phyloP scores from a whole-genome alignment of 2,888 invertebrate genomes.

The Muscina levida region DNA sequence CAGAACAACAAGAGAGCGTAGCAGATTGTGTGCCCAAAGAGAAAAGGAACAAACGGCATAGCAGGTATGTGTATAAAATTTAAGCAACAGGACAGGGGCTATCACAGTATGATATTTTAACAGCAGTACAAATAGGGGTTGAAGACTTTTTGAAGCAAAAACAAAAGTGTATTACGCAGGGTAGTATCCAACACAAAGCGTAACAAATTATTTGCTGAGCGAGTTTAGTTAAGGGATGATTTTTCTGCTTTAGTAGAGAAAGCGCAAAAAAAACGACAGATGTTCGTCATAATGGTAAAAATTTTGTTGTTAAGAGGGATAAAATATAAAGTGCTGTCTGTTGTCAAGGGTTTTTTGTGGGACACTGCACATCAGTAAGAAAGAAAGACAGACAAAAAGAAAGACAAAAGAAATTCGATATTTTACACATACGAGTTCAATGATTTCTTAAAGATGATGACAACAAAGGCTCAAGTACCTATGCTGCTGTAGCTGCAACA shows the following conservation, averaged over 20 bases:
- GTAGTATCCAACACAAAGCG: constrained; percentile 21
- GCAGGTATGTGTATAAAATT: constrained; percentile 49
- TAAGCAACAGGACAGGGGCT: constrained; percentile 35
- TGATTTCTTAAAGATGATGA: constrained; percentile 29
- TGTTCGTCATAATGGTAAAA: constrained; percentile 63
- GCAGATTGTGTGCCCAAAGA: not conserved
- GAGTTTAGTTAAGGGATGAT: constrained; percentile 54
- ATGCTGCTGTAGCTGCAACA: not conserved
- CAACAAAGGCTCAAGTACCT: not conserved
- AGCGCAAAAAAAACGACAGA: constrained; percentile 56
- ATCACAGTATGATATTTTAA: not conserved
- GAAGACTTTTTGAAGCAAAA: constrained; percentile 39
- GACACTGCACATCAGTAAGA: constrained; percentile 26
- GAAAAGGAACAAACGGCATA: constrained; percentile 19
- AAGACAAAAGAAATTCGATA: constrained; percentile 54
- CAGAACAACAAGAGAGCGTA: constrained; percentile 32
- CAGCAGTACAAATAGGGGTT: constrained; percentile 50
- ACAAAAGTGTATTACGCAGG: not conserved
- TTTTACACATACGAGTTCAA: constrained; percentile 47
- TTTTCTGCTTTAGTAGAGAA: constrained; percentile 12
- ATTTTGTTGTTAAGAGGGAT: constrained; percentile 4
- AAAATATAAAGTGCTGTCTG: too few relatives aligned
- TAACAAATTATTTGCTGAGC: constrained; percentile 30
- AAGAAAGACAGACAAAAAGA: not conserved
- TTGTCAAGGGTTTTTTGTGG: constrained; percentile 39